Conservation (phyloP, 2,113 vertebrate genomes). For the Centrocercus urophasianus region DNA sequence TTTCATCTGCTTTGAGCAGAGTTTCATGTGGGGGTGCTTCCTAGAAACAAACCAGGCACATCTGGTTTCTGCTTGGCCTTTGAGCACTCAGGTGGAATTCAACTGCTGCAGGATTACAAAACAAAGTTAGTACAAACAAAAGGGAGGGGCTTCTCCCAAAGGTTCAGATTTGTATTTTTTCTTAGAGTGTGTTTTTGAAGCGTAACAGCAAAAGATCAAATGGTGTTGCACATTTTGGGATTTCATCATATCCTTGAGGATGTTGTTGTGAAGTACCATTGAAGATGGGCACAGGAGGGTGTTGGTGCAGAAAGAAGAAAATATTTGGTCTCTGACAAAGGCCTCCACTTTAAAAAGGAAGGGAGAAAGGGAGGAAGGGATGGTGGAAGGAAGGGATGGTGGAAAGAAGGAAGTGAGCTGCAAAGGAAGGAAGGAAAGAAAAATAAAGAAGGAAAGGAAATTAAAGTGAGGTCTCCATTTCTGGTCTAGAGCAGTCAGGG, state of each 20-base stretch:
- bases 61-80: neutral
- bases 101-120: neutral
- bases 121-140: neutral
- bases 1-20: neutral
- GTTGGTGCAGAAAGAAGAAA: neutral
- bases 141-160: neutral
- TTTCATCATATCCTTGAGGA: neutral
- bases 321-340: neutral
- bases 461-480: neutral
- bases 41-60: neutral
- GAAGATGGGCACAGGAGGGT: neutral
- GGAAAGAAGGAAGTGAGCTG: no score
- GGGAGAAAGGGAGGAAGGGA: neutral
- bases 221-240: neutral
- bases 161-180: constrained; percentile 24
- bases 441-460: neutral
- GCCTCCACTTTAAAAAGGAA: neutral
- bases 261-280: neutral
- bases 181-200: constrained; percentile 6
- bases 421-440: neutral
- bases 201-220: neutral
- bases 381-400: no score
- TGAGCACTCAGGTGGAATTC: neutral
- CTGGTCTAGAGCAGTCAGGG: neutral
- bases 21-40: neutral